Conservation (phyloP, 2,113 vertebrate species). For the Thryonomys swinderianus region DNA sequence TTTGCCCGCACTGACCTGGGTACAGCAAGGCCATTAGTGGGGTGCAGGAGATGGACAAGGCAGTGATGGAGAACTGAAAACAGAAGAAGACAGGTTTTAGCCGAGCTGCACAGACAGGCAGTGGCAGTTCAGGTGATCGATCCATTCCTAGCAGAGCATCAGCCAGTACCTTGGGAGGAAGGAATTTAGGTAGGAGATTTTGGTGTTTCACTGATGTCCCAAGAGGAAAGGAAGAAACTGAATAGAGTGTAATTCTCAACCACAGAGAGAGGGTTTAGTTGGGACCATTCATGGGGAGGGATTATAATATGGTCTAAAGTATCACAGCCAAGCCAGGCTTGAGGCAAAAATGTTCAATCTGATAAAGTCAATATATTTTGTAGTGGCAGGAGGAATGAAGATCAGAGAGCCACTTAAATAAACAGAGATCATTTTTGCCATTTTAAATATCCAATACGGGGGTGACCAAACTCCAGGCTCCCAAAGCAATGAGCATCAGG, state of each 20-base stretch:
- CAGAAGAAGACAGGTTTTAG: not conserved
- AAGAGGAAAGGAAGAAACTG: not conserved
- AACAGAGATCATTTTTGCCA: not conserved
- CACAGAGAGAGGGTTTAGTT: not conserved
- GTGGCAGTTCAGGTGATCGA: not conserved
- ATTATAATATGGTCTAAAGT: not conserved
- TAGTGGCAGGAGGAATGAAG: not conserved
- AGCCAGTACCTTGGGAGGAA: not conserved
- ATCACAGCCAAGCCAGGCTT: not conserved
- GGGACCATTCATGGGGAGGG: not conserved
- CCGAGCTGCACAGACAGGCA: not conserved
- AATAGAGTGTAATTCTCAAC: not conserved
- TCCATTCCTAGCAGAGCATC: not conserved
- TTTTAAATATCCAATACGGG: not conserved
- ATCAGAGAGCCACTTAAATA: not conserved
- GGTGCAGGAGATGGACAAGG: not conserved
- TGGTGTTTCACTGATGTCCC: not conserved
- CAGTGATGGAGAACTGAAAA: not conserved
- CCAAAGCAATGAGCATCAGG: not conserved
- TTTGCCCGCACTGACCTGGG: not conserved
- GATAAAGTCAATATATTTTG: not conserved
- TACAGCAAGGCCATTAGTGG: not conserved
- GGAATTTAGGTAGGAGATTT: not conserved
- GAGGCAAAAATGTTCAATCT: slow-evolving; percentile 23
- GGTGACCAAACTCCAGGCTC: not conserved